Base-by-base conservation (phyloP, 2,113 vertebrate genomes). In the Uria aalge region DNA sequence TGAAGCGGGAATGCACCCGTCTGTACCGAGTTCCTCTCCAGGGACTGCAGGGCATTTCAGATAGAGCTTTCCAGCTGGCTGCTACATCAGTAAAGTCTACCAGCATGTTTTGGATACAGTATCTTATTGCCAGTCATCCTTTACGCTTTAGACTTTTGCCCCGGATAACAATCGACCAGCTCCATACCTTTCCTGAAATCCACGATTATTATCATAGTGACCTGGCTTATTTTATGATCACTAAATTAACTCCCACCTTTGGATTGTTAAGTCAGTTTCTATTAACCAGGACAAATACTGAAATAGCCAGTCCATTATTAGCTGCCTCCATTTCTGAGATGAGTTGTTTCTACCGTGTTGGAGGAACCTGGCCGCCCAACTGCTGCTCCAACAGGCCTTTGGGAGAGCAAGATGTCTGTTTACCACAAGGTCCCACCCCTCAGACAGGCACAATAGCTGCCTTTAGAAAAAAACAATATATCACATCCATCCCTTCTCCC, bases 1-100 rank as follows among this genome's bases (percentile, higher is more conserved):
- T 72, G 77, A 38, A 63, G 50, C 0, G 0, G 29, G 26, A 66
- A 34, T 1, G 5, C 0, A 0, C 20, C 86, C 0, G 1, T 56
- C 80, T 52, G 24, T 22, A 78, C 43, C 0, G 5, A 94, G 40
- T 62, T 66, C 48, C 2, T 57, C 87, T 85, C 53, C 32, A 75
- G 64, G 45, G 17, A 30, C 72, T 77, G 63, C 48, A 91, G 56
- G 62, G 69, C 53, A 79, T 88, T 85, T 43, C 66, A 88, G 48
- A 68, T 45, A 76, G 59, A 59, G 50, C 67, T 77, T 90, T 86
- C 85, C 75, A 96, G 59, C 67, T 92, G 79, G n/a, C 79, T 92
- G 45, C 92, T 77, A 30, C 32, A 68, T 77, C 67, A 77, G 63
- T 20, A 20, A 84, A 77, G 67, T 41, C 73, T 95, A 88, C 45